A percentile compares a stretch with the other conserved stretches of the same genome.
These are phyloP conservation scores for Macrobrachium rosenbergii DNA, from an alignment of 1,140 invertebrate genomes.

Conservation along the genomic window DNA sequence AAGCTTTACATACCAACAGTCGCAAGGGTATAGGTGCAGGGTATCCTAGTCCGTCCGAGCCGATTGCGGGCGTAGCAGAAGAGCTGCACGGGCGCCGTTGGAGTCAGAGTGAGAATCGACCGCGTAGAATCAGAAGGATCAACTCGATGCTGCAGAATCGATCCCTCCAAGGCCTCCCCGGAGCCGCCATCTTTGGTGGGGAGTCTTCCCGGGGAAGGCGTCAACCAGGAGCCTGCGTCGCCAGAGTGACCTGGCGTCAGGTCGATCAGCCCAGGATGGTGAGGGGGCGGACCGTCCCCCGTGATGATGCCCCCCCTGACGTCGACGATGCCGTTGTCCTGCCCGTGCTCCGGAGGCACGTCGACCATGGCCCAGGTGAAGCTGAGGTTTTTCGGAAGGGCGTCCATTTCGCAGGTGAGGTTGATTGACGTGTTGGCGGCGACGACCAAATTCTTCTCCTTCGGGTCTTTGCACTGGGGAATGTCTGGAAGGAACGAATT, in stretches of 20 bases:
- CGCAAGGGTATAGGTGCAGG: slow-evolving; percentile 47
- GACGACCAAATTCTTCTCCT: slow-evolving; percentile 27
- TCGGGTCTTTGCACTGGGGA: slow-evolving; percentile 37
- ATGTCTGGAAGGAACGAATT: slow-evolving; percentile 26
- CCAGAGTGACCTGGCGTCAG: slow-evolving; percentile 37
- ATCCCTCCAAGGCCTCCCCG: not conserved
- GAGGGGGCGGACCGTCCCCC: slow-evolving; percentile 45
- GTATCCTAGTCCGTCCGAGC: slow-evolving; percentile 48
- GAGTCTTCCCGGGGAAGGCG: slow-evolving; percentile 18
- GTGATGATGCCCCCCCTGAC: slow-evolving; percentile 53
- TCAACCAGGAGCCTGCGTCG: slow-evolving; percentile 1
- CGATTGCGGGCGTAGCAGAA: slow-evolving; percentile 59
- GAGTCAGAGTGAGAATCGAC: slow-evolving; percentile 41
- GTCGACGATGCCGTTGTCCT: slow-evolving; percentile 17
- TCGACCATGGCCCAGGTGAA: slow-evolving; percentile 44
- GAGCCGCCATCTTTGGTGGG: not conserved
- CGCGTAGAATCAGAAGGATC: slow-evolving; percentile 34
- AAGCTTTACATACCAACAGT: slow-evolving; percentile 47
- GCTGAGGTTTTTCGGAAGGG: slow-evolving; percentile 42
- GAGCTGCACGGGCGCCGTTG: slow-evolving; percentile 48
- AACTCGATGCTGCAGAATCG: slow-evolving; percentile 4
- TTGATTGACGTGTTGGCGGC: slow-evolving; percentile 55
- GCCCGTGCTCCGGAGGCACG: slow-evolving; percentile 29
- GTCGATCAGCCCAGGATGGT: slow-evolving; percentile 53
- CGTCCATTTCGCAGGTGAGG: slow-evolving; percentile 56